Base-by-base conservation (phyloP, 2,113 vertebrate genomes). In the Trachemys scripta region DNA sequence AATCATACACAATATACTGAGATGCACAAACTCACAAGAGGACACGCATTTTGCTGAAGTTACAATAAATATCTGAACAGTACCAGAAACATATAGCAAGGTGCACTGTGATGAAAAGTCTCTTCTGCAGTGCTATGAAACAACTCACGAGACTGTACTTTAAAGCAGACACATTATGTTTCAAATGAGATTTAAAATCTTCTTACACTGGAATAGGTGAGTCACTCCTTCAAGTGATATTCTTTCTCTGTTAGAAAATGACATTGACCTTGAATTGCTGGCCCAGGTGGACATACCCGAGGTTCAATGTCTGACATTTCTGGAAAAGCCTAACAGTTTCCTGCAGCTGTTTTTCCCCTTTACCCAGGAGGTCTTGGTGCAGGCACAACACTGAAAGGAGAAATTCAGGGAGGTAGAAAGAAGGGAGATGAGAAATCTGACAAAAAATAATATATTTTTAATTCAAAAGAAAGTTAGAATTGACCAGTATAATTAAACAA, bases 1-100 rank as follows among this genome's bases (percentile, higher is more conserved):
- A 4, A 3, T 38, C 1, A 0, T 35, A 49, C 84, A 45, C 0
- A 38, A 69, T 80, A 82, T 5, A 38, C 25, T 90, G 45, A 7
- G 0, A 38, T 84, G 17, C 31, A 17, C 75, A 53, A 3, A 72
- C 62, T 80, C 72, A 38, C 65, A n/a, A n/a, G 65, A 69, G 35
- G 16, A n/a, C 35, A 10, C 4, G 17, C 35, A n/a, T 72, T 72
- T 72, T 38, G n/a, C 65, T 72, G 65, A 72, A 72, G 19, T 38
- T 72, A 38, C n/a, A 72, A 19, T 38, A 38, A 38, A 72, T 72
- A 72, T 5, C 19, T 38, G n/a, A 72, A 11, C 22, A 72, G 35
- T 38, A 20, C 65, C n/a, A 22, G n/a, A 38, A 69, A 10, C 65
- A n/a, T n/a, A 8, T 72, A 22, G 19, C 65, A 72, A 72, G 19